These are phyloP conservation scores for Neelides folsomi DNA, from an alignment of 2,888 invertebrate genomes.

Conservation along the genomic window DNA sequence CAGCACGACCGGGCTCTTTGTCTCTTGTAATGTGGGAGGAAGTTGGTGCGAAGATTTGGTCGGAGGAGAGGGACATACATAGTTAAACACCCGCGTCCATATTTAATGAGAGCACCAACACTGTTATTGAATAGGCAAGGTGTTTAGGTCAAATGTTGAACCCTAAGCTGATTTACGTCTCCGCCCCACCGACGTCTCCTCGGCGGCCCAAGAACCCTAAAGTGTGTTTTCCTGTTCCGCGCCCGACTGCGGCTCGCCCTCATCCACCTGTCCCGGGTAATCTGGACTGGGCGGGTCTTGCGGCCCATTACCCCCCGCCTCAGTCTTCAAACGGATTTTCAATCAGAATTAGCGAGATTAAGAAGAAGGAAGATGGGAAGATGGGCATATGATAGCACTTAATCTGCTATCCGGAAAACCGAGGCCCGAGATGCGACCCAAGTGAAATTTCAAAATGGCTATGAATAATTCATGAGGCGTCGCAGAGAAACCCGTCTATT, in stretches of 20 bases:
- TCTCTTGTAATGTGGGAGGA: slow-evolving; percentile 6
- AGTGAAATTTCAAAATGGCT: slow-evolving; percentile 32
- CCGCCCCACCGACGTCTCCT: neutral
- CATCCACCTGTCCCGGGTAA: neutral
- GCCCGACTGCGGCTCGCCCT: neutral
- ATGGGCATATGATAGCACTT: slow-evolving; percentile 31
- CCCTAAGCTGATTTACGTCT: slow-evolving; percentile 20
- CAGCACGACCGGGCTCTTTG: neutral
- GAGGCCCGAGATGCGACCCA: slow-evolving; percentile 20
- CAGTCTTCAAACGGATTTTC: slow-evolving; percentile 11
- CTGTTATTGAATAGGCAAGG: slow-evolving; percentile 20
- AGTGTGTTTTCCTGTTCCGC: slow-evolving; percentile 5
- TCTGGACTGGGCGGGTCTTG: neutral
- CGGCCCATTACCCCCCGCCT: too few relatives aligned
- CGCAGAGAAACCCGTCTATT: slow-evolving; percentile 22
- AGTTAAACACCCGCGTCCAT: slow-evolving; percentile 28
- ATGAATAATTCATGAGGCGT: slow-evolving; percentile 33
- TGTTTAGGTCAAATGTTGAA: slow-evolving; percentile 23
- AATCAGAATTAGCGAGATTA: slow-evolving; percentile 27
- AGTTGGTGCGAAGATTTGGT: slow-evolving; percentile 13
- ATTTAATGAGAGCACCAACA: slow-evolving; percentile 27
- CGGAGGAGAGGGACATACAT: slow-evolving; percentile 24
- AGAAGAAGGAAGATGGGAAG: slow-evolving; percentile 27
- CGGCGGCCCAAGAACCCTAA: neutral
- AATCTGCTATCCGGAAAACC: slow-evolving; percentile 19